Evolutionary conservation across 2,888 invertebrate species (phyloP), one percentile per base, ranked within the genome.

Genomic region (Pseudanteris insignis): DNA sequence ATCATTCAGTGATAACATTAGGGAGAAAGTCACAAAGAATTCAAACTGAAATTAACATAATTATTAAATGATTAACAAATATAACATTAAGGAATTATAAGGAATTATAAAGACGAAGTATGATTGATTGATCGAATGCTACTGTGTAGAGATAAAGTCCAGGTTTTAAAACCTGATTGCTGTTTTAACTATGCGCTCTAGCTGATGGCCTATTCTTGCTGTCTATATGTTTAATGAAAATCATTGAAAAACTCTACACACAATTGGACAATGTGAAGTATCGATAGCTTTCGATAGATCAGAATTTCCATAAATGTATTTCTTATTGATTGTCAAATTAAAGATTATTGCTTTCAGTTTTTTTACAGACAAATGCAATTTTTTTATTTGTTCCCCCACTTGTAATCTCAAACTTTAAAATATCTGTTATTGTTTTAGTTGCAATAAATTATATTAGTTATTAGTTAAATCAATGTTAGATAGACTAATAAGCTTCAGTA

Each of bases 321-420:
- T 68, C 66, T 72, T 67, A 71, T 62, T 63, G 67, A 64, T 70
- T 53, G 46, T 59, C 67, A 70, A 70, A 74, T 75, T 76, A 76
- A 75, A 77, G 41, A 72, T 66, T 72, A 75, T 71, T 75, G 72
- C 72, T 73, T 75, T 73, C 68, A 71, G 70, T 71, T 74, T 75
- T 75, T 76, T 74, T 73, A n/a, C n/a, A n/a, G n/a, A n/a, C n/a
- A n/a, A n/a, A n/a, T n/a, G n/a, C n/a, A n/a, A n/a, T n/a, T n/a
- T n/a, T n/a, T n/a, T n/a, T n/a, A n/a, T n/a, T n/a, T n/a, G n/a
- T n/a, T n/a, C n/a, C n/a, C n/a, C n/a, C n/a, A n/a, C n/a, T n/a
- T n/a, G n/a, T n/a, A n/a, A n/a, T n/a, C n/a, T n/a, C n/a, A n/a
- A n/a, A n/a, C n/a, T n/a, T n/a, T n/a, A n/a, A n/a, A n/a, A n/a